Conservation (phyloP, 2,888 invertebrate genomes). For the Mesorhabditis belari region DNA sequence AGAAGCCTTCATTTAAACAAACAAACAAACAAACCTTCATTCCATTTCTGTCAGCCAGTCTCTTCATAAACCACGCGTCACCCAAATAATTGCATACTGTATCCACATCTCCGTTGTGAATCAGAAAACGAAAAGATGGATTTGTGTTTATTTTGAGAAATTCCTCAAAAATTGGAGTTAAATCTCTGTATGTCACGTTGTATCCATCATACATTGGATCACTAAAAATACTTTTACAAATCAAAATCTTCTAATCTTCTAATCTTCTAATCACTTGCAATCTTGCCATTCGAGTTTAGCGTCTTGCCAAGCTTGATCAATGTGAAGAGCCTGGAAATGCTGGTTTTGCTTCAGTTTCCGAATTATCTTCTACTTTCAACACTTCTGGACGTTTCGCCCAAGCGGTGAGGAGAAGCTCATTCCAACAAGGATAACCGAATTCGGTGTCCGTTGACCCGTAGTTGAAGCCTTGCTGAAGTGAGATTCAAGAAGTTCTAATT, state of each 20-base stretch:
- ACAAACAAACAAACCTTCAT: too few relatives aligned
- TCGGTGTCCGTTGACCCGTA: conserved; percentile 30
- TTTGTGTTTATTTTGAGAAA: neutral
- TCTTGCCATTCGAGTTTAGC: conserved; percentile 13
- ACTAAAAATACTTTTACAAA: conserved; percentile 5
- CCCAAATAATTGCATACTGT: neutral
- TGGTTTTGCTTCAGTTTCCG: neutral
- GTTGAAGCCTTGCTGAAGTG: conserved; percentile 34
- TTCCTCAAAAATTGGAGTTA: conserved; percentile 19
- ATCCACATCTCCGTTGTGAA: neutral
- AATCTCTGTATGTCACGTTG: conserved; percentile 18
- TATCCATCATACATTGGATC: conserved; percentile 20
- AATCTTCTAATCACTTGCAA: conserved; percentile 16
- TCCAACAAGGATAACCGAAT: conserved; percentile 40
- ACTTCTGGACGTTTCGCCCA: conserved; percentile 40
- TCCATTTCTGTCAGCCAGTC: neutral
- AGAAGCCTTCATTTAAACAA: too few relatives aligned
- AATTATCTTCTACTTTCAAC: neutral
- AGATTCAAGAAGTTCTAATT: neutral
- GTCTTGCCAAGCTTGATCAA: conserved; percentile 14
- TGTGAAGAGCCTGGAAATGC: conserved; percentile 8
- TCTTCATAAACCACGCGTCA: neutral
- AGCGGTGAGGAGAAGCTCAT: conserved; percentile 21
- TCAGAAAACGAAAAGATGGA: neutral
- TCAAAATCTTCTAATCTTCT: neutral